Percentiles rank a stretch among this genome's conserved stretches.
Evolutionary conservation across 2,888 invertebrate species (phyloP).

Genomic region (Quadroppia sp.): DNA sequence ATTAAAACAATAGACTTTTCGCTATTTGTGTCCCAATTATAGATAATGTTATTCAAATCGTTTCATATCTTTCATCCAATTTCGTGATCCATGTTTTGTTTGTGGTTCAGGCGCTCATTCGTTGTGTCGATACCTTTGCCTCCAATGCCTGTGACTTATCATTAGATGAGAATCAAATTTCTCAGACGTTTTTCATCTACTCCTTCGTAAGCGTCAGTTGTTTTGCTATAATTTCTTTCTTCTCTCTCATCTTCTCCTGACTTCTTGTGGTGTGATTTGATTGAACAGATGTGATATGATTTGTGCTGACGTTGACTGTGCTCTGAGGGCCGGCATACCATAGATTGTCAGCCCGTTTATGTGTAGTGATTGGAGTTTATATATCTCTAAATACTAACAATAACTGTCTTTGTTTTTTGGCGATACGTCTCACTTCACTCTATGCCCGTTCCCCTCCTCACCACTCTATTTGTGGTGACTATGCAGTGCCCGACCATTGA

Average conservation of each 20-base stretch:
- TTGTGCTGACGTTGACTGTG: not conserved
- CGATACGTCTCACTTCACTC: not conserved
- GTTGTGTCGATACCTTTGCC: not conserved
- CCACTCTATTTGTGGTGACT: too few species aligned
- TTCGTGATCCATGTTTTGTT: not conserved
- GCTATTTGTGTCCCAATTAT: too few species aligned
- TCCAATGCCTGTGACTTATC: constrained; percentile 2
- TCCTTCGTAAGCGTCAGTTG: constrained; percentile 3
- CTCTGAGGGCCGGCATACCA: too few species aligned
- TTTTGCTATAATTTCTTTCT: not conserved
- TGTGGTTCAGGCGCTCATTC: not conserved
- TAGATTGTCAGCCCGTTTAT: too few species aligned
- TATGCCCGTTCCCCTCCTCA: not conserved
- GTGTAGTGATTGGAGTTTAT: too few species aligned
- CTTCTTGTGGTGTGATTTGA: constrained; percentile 5
- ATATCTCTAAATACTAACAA: not conserved
- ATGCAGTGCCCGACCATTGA: too few species aligned
- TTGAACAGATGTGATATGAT: constrained; percentile 1
- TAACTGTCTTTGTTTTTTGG: not conserved
- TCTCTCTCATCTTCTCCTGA: not conserved
- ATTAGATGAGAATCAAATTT: not conserved
- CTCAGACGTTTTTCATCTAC: not conserved
- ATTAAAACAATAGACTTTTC: too few species aligned
- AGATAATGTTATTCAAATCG: too few species aligned
- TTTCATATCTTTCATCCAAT: too few species aligned